A percentile compares a stretch with the other conserved stretches of the same genome.
Conservation (phyloP, 2,888 invertebrate genomes). For the Leptopterna dolabrata region DNA sequence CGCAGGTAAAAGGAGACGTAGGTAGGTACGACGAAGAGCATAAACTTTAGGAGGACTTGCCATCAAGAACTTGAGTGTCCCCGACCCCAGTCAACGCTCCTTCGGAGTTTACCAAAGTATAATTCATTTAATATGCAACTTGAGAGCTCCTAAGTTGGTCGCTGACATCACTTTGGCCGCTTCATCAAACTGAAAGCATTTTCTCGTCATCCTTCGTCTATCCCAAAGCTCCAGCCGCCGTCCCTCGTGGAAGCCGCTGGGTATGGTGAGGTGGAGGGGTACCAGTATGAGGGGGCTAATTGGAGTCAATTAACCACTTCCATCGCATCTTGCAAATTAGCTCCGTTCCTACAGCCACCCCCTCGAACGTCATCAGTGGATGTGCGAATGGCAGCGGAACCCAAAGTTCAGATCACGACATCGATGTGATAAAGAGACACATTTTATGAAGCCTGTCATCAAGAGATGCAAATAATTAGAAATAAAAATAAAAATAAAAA, state of each 20-base stretch:
- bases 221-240: background rate
- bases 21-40: background rate
- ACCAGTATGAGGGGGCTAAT: background rate
- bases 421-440: too few relatives aligned
- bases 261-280: background rate
- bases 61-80: constrained; percentile 7
- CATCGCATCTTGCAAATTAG: background rate
- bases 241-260: background rate
- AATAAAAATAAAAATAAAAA: too few relatives aligned
- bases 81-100: background rate
- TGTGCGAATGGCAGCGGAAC: background rate
- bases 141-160: constrained; percentile 20
- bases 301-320: constrained; percentile 17
- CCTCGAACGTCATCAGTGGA: background rate
- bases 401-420: background rate
- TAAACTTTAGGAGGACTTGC: background rate
- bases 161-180: background rate
- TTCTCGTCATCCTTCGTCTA: background rate
- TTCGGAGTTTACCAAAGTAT: background rate
- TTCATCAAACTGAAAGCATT: constrained; percentile 41
- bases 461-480: too few relatives aligned
- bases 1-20: background rate
- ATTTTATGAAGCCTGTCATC: too few relatives aligned
- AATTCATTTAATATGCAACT: constrained; percentile 39
- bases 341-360: background rate